Evolutionary conservation across 1,140 invertebrate genomes (phyloP).

Genomic region (Drosophila rhopaloa): DNA sequence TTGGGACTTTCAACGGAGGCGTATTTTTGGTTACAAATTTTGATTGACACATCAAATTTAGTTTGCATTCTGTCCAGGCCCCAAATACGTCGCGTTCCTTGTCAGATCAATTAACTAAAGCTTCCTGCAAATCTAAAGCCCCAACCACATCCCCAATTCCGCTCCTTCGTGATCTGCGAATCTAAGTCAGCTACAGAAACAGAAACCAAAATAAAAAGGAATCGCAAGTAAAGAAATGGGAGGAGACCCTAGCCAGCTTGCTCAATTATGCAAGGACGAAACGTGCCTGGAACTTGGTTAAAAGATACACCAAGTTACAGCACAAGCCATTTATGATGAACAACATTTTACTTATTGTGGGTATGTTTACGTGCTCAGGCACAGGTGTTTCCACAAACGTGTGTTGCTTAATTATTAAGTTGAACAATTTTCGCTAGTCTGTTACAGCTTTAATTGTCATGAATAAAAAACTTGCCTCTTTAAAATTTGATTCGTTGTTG

Average conservation of each 20-base stretch:
- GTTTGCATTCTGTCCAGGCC: slow-evolving; percentile 32
- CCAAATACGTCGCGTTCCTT: not conserved
- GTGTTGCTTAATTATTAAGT: no score
- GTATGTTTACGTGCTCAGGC: not conserved
- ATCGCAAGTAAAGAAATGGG: slow-evolving; percentile 10
- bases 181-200: slow-evolving; percentile 17
- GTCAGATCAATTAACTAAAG: slow-evolving; percentile 56
- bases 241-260: slow-evolving; percentile 26
- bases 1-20: slow-evolving; percentile 22
- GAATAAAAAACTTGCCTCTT: no score
- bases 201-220: slow-evolving; percentile 42
- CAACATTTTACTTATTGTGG: not conserved
- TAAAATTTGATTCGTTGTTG: no score
- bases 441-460: no score
- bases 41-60: slow-evolving; percentile 74
- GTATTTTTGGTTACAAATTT: slow-evolving; percentile 52
- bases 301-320: slow-evolving; percentile 25
- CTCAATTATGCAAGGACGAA: slow-evolving; percentile 71
- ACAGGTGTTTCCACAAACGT: not conserved
- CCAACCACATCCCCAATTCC: not conserved
- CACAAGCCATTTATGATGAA: not conserved
- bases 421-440: no score
- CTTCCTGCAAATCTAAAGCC: not conserved
- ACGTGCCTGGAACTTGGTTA: slow-evolving; percentile 63
- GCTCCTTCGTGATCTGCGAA: slow-evolving; percentile 4